Base-by-base conservation (phyloP, 2,888 invertebrate species). In the Oeneis ivallda region DNA sequence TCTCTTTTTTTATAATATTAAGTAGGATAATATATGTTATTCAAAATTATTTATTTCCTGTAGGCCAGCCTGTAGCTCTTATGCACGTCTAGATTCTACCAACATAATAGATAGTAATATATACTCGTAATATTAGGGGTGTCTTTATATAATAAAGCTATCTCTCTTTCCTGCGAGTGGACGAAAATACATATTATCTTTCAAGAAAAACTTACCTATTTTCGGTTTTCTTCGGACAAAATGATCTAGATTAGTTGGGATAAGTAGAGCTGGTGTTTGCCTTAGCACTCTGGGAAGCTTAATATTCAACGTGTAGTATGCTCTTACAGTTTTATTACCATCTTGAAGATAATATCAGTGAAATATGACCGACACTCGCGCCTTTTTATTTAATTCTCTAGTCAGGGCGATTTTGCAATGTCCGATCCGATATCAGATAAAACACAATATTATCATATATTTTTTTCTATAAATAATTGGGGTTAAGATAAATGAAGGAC, bases 271-370 rank as follows among this genome's bases (percentile, higher is more conserved):
- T n/a, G 3, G 15, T 17, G 47, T 47, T 17, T 9, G 47, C 9
- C 15, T 8, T 50, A 50, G 49, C 49, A 19, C 54, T 54, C 19
- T 11, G 15, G 53, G 5, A 45, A 49, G 49, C 39, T 56, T 62
- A 37, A 45, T 54, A 45, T 62, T 54, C 43, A 5, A 62, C 54
- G 13, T 54, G 34, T 53, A 13, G 63, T 49, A 54, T 56, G 63
- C 56, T 53, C 47, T 8, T 13, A 57, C 32, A 47, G 34, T 58
- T 58, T 57, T 57, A 57, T 45, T 58, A 15, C 47, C 45, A 47
- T 58, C 58, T 58, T 47, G 45, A 47, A 47, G 45, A 58, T 58
- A 58, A 58, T 58, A 58, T 45, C 58, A 9, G 58, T 58, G 34
- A 58, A 47, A 47, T 58, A 58, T 58, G 15, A 45, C 58, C 15